Percentiles rank a stretch among this genome's conserved stretches.
Conservation (phyloP, 2,113 vertebrate genomes). For the Mesocricetus auratus region DNA sequence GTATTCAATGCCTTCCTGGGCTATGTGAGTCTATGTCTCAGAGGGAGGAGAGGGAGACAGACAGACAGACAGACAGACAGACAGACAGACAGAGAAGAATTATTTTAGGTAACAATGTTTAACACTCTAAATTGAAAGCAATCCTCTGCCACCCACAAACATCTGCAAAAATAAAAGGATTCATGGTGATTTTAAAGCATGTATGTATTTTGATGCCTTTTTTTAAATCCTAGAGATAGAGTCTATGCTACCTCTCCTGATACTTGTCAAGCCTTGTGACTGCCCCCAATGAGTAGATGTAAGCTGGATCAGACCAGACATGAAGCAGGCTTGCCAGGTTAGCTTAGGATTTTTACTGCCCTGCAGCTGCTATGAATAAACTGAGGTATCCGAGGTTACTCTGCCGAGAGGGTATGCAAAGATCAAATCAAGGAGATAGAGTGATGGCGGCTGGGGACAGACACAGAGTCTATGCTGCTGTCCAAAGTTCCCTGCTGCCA, state of each 20-base stretch:
- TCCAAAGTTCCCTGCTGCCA: background rate
- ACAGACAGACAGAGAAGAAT: background rate
- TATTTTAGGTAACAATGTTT: constrained; percentile 22
- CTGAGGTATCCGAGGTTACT: background rate
- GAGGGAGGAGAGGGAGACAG: too few relatives aligned
- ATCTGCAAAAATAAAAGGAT: background rate
- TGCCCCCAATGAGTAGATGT: background rate
- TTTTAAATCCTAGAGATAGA: background rate
- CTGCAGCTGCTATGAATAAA: background rate
- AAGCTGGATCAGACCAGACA: background rate
- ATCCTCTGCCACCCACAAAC: background rate
- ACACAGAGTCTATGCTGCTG: background rate
- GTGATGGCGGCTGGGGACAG: background rate
- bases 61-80: background rate
- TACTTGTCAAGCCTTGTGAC: background rate
- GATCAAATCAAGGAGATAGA: background rate
- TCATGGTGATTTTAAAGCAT: constrained; percentile 1
- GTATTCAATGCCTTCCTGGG: background rate
- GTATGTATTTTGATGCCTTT: background rate
- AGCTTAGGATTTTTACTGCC: background rate
- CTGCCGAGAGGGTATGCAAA: background rate
- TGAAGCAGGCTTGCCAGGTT: background rate
- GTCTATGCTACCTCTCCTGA: background rate
- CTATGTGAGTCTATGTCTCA: background rate
- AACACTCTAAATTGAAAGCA: constrained; percentile 1